A percentile compares a stretch with the other conserved stretches of the same genome.
These are phyloP conservation scores for Heliconius himera DNA, from an alignment of 1,140 invertebrate genomes.

Conservation along the genomic window DNA sequence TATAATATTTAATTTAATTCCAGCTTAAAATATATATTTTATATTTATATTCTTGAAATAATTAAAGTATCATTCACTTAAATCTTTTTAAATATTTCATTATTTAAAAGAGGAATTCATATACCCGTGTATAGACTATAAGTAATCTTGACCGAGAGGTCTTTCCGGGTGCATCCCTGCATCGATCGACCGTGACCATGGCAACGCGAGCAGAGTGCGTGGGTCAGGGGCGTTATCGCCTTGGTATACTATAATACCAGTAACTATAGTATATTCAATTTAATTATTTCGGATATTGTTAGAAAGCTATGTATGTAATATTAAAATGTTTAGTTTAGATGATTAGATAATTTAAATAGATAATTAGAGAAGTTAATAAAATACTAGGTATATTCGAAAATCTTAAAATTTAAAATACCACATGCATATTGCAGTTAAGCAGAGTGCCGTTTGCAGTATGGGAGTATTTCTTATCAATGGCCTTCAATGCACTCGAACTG, in stretches of 20 bases:
- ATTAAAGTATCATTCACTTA: background rate
- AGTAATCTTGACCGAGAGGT: background rate
- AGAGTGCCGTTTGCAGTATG: constrained; percentile 34
- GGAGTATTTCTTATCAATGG: constrained; percentile 71
- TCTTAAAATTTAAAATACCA: background rate
- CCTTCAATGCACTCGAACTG: constrained; percentile 59
- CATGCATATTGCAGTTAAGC: constrained; percentile 22
- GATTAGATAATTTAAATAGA: background rate
- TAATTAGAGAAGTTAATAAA: background rate
- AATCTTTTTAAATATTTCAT: background rate
- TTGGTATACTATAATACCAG: constrained; percentile 4
- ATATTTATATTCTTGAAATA: too few species aligned
- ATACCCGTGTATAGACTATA: background rate
- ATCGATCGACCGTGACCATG: constrained; percentile 80
- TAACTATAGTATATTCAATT: background rate
- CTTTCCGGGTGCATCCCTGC: constrained; percentile 65
- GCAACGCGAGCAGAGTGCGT: constrained; percentile 67
- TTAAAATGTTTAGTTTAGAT: background rate
- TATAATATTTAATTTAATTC: background rate
- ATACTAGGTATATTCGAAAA: background rate
- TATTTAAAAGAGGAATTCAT: background rate
- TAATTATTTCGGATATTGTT: background rate
- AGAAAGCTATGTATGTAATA: background rate
- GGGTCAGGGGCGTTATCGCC: constrained; percentile 69
- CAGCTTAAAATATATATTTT: too few species aligned